Base-by-base conservation (phyloP, 2,888 invertebrate species). In the Trissolcus japonicus region DNA sequence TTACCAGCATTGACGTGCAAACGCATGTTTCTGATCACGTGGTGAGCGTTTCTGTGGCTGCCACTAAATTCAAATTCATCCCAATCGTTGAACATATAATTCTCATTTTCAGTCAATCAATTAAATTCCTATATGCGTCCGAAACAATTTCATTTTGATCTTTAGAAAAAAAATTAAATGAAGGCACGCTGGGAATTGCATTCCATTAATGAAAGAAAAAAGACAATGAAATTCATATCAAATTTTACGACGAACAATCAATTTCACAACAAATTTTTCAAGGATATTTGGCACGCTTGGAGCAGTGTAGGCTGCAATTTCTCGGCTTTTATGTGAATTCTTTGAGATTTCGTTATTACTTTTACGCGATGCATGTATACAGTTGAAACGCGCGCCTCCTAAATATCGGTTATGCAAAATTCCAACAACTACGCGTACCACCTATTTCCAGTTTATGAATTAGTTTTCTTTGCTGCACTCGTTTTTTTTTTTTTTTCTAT, bases 351-450 rank as follows among this genome's bases (percentile, higher is more conserved):
- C 43, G 1, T 35, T 25, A 41, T 57, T 25, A 59, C 40, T 57
- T 67, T 67, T 57, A 66, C 25, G 57, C 48, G 57, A 53, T 19
- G 41, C 57, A 16, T 48, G 55, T 55, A 65, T n/a, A 41, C 1
- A 4, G 41, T 29, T 51, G 11, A 59, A 67, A 53, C 43, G 25
- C 68, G n/a, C 53, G 59, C 50, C 16, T 55, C 55, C 55, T 68
- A 61, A 68, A 68, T 55, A 55, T 61, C 43, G 21, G 29, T 61
- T 61, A 48, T 55, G 60, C 17, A 68, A 68, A 68, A 68, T 35
- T 40, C 43, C 16, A 61, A 60, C 40, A 60, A 55, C 54, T 68
- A 51, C 60, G 54, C 51, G 68, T 48, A 35, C 35, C 9, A 9
- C 7, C 35, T 35, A 35, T 35, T 35, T 6, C n/a, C 55, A 68